Base-by-base conservation (phyloP, 2,113 vertebrate species). In the Terrapene triunguis region DNA sequence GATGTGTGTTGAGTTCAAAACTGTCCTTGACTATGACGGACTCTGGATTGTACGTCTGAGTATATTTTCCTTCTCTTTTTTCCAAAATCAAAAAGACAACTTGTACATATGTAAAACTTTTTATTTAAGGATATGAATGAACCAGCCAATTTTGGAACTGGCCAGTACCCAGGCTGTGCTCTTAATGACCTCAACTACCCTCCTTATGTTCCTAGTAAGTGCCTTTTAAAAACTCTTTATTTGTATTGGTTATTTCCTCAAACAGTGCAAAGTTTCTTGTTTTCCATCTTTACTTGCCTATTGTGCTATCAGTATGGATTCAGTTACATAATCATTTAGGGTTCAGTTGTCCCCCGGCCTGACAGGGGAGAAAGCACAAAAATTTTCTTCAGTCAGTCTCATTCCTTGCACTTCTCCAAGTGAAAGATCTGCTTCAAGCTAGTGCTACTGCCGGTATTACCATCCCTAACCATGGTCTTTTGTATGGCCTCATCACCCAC, bases 51-150 rank as follows among this genome's bases (percentile, higher is more conserved):
- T 99, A 98, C 96, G 98, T 99, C 44, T 84, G 55, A 78, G 54
- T 89, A 57, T 86, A 89, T 79, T 54, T 93, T 1, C 19, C 42
- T 57, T 47, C 8, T 74, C 65, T 82, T 88, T 62, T 88, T 89
- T 16, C 2, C 10, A 57, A 69, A 82, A 90, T 22, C 42, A 11
- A 92, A 88, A 89, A 79, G 2, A 0, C 91, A 69, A 16, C 2
- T 92, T 96, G 93, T 16, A 91, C 6, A 0, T 10, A 6, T 80
- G 4, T 91, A 80, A 44, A 9, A 86, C 10, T 93, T 80, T 96
- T 93, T 92, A 80, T 98, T 97, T 82, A 96, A 99, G 99, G 99
- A 99, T 96, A 99, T 99, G 99, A 99, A 99, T 0, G 99, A 99
- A 95, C 98, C 99, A 24, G 92, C 99, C 62, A 99, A 97, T 97